Conservation (phyloP, 2,797 vertebrate species). For the Micromesistius poutassou region DNA sequence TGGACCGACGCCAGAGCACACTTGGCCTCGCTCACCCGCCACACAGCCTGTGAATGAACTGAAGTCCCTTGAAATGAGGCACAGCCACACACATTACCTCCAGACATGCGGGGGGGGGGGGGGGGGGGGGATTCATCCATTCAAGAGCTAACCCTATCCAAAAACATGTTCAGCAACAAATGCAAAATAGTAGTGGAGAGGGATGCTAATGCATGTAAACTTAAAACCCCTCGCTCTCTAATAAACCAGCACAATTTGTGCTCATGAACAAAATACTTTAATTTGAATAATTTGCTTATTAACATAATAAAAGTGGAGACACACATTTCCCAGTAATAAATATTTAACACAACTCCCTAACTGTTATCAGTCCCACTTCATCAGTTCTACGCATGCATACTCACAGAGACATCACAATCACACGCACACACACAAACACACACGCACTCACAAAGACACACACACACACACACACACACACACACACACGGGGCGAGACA, state of each 20-base stretch:
- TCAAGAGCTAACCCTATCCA: neutral
- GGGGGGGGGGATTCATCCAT: neutral
- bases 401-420: neutral
- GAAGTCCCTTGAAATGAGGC: neutral
- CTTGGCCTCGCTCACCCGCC: too few species aligned
- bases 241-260: neutral
- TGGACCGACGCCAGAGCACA: neutral
- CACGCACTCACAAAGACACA: conserved; percentile 13
- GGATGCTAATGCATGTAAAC: neutral
- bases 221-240: neutral
- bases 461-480: conserved; percentile 11
- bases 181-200: neutral
- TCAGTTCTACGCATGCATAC: neutral
- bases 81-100: neutral
- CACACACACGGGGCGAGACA: conserved; percentile 51
- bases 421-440: neutral
- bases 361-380: neutral
- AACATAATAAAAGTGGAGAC: neutral
- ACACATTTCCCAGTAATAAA: neutral
- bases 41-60: neutral
- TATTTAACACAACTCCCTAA: neutral
- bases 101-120: neutral
- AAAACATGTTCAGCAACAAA: neutral
- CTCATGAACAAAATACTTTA: neutral
- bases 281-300: too few species aligned